Percentiles rank a stretch among this genome's conserved stretches.
Conservation (phyloP, 2,797 vertebrate genomes). For the Acanthiza pusilla region DNA sequence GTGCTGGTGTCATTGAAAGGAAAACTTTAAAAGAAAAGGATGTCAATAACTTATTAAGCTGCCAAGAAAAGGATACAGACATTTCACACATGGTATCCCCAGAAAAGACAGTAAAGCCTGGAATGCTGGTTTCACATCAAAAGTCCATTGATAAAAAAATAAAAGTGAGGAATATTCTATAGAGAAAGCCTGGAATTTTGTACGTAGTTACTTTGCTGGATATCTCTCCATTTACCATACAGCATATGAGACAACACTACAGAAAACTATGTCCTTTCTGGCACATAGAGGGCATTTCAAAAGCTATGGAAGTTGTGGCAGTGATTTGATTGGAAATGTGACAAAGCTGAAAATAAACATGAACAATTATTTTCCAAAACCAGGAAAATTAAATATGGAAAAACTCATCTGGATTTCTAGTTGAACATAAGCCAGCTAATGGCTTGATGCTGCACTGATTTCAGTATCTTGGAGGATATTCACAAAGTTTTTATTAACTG, state of each 20-base stretch:
- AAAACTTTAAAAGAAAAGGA: background rate
- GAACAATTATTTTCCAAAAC: background rate
- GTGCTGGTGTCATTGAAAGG: background rate
- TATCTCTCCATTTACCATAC: background rate
- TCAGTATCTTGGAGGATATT: background rate
- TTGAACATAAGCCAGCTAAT: background rate
- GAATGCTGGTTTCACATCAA: background rate
- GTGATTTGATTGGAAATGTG: background rate
- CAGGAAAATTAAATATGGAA: background rate
- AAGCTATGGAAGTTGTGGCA: background rate
- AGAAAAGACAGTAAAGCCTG: background rate
- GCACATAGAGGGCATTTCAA: background rate
- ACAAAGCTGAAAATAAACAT: background rate
- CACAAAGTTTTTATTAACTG: background rate
- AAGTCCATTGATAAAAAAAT: background rate
- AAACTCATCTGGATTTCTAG: background rate
- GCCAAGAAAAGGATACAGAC: background rate
- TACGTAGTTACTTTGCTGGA: background rate
- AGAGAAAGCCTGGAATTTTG: background rate
- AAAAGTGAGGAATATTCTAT: background rate
- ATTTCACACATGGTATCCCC: background rate
- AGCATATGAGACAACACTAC: background rate
- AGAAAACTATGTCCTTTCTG: background rate
- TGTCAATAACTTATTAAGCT: background rate
- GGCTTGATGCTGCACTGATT: background rate